Evolutionary conservation across 1,140 invertebrate species (phyloP).

Genomic region (Saccostrea glomerata): DNA sequence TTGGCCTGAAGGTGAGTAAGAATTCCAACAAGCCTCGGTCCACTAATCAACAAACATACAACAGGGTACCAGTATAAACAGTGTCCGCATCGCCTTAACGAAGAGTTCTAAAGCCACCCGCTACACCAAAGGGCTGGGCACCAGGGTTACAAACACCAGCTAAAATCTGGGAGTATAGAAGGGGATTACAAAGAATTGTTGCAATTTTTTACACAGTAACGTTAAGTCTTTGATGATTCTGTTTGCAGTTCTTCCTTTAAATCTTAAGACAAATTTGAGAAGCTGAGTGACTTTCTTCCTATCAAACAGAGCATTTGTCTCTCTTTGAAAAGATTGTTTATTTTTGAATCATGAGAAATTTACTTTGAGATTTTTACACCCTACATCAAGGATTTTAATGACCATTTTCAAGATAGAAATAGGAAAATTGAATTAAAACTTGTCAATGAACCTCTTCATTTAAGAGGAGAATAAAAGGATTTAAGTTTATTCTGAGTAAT

Average conservation of each 20-base stretch:
- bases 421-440: neutral
- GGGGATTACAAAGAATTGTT: conserved; percentile 13
- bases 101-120: neutral
- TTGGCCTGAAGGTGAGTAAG: conserved; percentile 26
- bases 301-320: conserved; percentile 3
- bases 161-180: conserved; percentile 2
- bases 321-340: neutral
- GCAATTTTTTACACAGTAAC: conserved; percentile 14
- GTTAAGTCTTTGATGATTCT: conserved; percentile 2
- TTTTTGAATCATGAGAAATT: neutral
- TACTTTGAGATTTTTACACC: conserved; percentile 25
- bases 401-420: neutral
- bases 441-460: neutral
- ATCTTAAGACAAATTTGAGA: conserved; percentile 26
- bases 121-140: neutral
- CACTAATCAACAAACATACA: conserved; percentile 20
- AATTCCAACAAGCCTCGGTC: neutral
- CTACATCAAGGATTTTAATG: conserved; percentile 32
- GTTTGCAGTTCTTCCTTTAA: conserved; percentile 21
- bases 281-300: conserved; percentile 33
- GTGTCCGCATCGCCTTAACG: neutral
- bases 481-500: neutral
- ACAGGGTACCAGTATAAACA: conserved; percentile 12
- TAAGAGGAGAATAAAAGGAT: neutral
- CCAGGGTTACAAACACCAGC: conserved; percentile 13